Evolutionary conservation across 2,113 vertebrate genomes (phyloP).

Genomic region (Spilogale gracilis): DNA sequence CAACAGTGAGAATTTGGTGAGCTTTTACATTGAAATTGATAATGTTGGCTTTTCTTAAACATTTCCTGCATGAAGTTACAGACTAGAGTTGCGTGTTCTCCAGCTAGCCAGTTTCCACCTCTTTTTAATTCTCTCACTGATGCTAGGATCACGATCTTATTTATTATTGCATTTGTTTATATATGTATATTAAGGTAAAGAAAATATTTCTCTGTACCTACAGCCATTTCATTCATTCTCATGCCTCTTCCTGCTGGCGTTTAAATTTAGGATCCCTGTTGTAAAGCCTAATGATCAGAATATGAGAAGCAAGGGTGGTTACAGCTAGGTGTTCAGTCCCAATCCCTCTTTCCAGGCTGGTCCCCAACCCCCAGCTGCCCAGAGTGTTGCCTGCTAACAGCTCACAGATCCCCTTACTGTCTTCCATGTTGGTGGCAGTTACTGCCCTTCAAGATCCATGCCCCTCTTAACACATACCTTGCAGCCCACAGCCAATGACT

Average conservation of each 20-base stretch:
- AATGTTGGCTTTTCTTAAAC: not conserved
- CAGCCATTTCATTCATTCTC: not conserved
- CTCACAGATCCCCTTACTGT: not conserved
- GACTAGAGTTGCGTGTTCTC: not conserved
- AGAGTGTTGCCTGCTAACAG: not conserved
- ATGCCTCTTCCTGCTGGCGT: not conserved
- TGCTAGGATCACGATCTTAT: not conserved
- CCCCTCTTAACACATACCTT: not conserved
- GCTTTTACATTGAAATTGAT: not conserved
- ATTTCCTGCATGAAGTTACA: not conserved
- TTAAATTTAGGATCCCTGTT: not conserved
- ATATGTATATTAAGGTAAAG: not conserved
- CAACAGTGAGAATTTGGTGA: not conserved
- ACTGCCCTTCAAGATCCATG: fast-evolving
- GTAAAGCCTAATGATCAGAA: not conserved
- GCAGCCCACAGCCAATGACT: not conserved
- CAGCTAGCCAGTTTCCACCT: not conserved
- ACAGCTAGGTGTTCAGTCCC: not conserved
- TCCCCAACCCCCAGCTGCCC: too few relatives aligned
- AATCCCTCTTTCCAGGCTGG: not conserved
- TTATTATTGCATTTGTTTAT: not conserved
- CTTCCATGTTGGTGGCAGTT: not conserved
- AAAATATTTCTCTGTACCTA: not conserved
- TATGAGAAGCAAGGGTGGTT: not conserved
- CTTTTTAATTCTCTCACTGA: not conserved